Percentiles rank a stretch among this genome's conserved stretches.
Evolutionary conservation across 2,888 invertebrate species (phyloP).

Genomic region (Aphrophora alni): DNA sequence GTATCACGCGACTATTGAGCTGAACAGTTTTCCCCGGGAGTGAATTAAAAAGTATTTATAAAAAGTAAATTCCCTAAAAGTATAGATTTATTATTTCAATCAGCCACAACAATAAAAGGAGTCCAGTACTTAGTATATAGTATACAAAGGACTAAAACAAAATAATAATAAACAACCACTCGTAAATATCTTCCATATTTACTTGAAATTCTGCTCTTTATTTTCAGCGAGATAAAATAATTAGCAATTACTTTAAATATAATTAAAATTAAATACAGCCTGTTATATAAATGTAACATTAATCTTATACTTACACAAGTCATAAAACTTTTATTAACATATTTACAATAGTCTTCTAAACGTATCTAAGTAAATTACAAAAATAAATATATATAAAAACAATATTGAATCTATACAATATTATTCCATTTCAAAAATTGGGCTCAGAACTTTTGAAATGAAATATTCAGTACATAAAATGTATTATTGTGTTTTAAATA

Average conservation of each 20-base stretch:
- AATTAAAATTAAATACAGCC: neutral
- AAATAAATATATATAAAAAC: neutral
- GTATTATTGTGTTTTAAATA: neutral
- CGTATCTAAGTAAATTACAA: neutral
- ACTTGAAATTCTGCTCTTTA: neutral
- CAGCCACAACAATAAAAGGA: too few relatives aligned
- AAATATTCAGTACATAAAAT: neutral
- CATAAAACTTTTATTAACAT: neutral
- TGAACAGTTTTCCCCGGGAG: too few relatives aligned
- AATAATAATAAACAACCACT: too few relatives aligned
- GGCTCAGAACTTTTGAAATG: constrained; percentile 6
- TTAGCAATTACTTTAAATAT: neutral
- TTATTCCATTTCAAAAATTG: constrained; percentile 5
- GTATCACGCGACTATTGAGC: too few relatives aligned
- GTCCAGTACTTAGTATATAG: too few relatives aligned
- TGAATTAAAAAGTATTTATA: too few relatives aligned
- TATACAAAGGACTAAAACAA: too few relatives aligned
- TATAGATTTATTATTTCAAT: too few relatives aligned
- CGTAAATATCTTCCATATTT: neutral
- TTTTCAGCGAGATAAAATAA: neutral
- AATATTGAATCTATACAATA: neutral
- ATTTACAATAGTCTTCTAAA: neutral
- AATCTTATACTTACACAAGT: neutral
- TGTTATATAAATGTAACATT: neutral
- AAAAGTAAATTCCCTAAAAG: too few relatives aligned